Conservation (phyloP, 2,113 vertebrate species). For the Nycticryphes semicollaris region DNA sequence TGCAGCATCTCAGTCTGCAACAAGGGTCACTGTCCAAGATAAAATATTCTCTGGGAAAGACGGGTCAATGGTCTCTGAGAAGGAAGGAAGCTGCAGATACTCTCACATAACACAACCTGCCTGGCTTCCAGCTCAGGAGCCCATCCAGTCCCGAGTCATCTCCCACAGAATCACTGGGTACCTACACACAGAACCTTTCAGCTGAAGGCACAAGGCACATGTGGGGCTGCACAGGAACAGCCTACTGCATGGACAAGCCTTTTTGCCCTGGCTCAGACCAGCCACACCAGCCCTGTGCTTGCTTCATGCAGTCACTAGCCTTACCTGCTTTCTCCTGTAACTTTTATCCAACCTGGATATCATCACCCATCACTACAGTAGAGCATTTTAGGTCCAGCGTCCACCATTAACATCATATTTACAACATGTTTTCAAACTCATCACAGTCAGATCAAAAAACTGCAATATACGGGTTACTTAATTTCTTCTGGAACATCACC, state of each 20-base stretch:
- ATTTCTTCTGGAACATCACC: neutral
- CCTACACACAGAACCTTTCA: neutral
- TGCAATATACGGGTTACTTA: neutral
- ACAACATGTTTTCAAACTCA: neutral
- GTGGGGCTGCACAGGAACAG: neutral
- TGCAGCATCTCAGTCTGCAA: neutral
- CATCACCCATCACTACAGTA: neutral
- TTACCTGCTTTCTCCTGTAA: neutral
- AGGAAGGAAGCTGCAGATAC: neutral
- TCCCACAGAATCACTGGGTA: neutral
- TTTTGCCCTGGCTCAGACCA: neutral
- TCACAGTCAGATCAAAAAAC: neutral
- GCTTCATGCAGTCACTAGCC: too few species aligned
- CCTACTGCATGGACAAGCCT: fast-evolving
- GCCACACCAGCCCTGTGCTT: neutral
- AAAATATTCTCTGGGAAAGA: neutral
- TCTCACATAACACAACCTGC: neutral
- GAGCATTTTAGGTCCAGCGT: neutral
- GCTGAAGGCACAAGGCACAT: neutral
- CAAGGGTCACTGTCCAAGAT: neutral
- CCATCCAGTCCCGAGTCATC: neutral
- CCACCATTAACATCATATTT: neutral
- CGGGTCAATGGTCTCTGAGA: neutral
- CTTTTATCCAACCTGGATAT: neutral
- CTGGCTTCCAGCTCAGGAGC: neutral